phyloP scores from a whole-genome alignment of 1,140 invertebrate species.

The Drosophila rhopaloa region DNA sequence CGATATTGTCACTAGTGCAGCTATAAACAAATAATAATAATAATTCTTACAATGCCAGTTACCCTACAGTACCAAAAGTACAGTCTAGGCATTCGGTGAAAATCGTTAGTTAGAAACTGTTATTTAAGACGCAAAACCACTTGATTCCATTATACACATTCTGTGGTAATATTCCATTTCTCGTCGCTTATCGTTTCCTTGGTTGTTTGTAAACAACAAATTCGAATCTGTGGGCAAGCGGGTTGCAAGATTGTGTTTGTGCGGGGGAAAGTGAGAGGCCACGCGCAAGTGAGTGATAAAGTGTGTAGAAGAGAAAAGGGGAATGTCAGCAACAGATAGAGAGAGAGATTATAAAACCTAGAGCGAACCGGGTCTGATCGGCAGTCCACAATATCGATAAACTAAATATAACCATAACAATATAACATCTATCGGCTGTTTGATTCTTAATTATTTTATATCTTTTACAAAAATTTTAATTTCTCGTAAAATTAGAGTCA shows the following conservation, averaged over 20 bases:
- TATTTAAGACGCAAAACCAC: constrained; percentile 4
- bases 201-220: constrained; percentile 26
- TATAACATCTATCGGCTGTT: neutral
- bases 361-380: constrained; percentile 8
- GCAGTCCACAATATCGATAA: neutral
- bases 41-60: neutral
- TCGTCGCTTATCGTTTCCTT: neutral
- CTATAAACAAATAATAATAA: too few species aligned
- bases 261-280: neutral
- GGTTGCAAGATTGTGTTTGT: constrained; percentile 8
- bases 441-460: neutral
- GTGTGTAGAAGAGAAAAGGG: neutral
- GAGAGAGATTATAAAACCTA: neutral
- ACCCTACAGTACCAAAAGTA: constrained; percentile 1
- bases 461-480: too few species aligned
- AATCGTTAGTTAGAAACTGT: neutral
- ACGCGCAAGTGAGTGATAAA: neutral
- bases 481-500: too few species aligned
- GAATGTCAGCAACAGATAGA: neutral
- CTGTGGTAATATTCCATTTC: constrained; percentile 30
- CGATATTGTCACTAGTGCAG: too few species aligned
- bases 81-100: neutral
- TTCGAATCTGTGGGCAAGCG: neutral
- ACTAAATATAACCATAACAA: neutral
- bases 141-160: neutral